These are phyloP conservation scores for Rhea pennata DNA, from an alignment of 2,113 vertebrate genomes.

Conservation along the genomic window DNA sequence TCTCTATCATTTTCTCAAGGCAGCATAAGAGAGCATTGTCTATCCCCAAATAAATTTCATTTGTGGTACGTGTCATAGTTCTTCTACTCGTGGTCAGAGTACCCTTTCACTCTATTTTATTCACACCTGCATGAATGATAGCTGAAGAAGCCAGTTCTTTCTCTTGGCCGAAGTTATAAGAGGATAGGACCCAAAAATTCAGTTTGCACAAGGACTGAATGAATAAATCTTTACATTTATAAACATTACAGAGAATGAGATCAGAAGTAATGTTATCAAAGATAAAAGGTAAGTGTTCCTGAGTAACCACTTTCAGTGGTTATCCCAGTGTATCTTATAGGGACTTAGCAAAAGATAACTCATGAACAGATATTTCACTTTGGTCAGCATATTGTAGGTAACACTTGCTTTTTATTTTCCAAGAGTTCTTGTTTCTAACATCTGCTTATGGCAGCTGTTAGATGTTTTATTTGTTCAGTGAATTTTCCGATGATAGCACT, in stretches of 20 bases:
- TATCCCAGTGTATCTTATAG: background rate
- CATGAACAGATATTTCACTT: background rate
- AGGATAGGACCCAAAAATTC: background rate
- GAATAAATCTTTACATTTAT: background rate
- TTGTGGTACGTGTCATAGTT: background rate
- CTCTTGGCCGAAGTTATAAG: background rate
- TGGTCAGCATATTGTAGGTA: background rate
- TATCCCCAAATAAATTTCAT: background rate
- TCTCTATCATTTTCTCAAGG: background rate
- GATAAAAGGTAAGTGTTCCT: too few species aligned
- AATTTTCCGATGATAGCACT: background rate
- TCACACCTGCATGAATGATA: background rate
- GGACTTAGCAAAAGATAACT: background rate
- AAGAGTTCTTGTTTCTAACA: background rate
- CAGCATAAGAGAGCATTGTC: background rate
- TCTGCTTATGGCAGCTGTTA: background rate
- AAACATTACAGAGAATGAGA: background rate
- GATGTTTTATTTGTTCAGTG: background rate
- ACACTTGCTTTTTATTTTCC: background rate
- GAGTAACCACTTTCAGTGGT: background rate
- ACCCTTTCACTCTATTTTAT: background rate
- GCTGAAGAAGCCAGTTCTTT: background rate
- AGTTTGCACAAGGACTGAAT: background rate
- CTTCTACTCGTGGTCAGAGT: background rate
- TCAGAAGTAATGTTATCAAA: background rate